These are phyloP conservation scores for Pelecanus crispus DNA, from an alignment of 2,113 vertebrate species.

Conservation along the genomic window DNA sequence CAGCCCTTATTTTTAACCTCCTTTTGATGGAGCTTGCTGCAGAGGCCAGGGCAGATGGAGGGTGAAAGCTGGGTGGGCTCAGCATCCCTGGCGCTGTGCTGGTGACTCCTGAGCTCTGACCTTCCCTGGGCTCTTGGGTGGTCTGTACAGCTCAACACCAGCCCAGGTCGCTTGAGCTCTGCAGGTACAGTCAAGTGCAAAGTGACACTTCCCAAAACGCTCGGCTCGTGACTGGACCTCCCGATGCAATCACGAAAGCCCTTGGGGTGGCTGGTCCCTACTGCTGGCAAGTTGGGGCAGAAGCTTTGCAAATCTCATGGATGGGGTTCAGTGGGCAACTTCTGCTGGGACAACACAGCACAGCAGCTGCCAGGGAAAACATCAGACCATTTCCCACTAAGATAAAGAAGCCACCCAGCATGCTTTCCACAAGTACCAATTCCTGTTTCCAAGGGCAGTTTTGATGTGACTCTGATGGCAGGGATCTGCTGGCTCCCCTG, in stretches of 20 bases:
- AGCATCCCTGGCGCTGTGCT: background rate
- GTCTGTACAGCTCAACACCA: rapidly evolving
- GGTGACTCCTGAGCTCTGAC: background rate
- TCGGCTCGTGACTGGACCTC: background rate
- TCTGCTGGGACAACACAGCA: background rate
- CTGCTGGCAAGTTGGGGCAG: background rate
- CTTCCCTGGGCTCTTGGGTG: background rate
- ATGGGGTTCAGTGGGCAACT: background rate
- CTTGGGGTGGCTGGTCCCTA: background rate
- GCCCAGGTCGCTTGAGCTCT: rapidly evolving
- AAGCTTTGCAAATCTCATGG: background rate
- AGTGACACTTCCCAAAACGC: background rate
- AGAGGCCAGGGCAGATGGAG: background rate
- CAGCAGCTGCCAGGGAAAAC: background rate
- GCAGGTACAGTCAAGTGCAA: background rate
- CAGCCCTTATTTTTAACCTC: background rate
- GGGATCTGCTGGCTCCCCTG: background rate
- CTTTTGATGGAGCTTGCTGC: background rate
- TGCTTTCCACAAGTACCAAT: background rate
- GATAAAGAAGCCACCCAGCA: background rate
- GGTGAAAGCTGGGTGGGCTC: background rate
- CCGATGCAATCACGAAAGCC: rapidly evolving
- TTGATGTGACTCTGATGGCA: background rate
- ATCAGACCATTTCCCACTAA: background rate
- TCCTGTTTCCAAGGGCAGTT: background rate